Evolutionary conservation across 2,888 invertebrate genomes (phyloP), one percentile per base, ranked within the genome.

Genomic region (Falcaria lacertinaria): DNA sequence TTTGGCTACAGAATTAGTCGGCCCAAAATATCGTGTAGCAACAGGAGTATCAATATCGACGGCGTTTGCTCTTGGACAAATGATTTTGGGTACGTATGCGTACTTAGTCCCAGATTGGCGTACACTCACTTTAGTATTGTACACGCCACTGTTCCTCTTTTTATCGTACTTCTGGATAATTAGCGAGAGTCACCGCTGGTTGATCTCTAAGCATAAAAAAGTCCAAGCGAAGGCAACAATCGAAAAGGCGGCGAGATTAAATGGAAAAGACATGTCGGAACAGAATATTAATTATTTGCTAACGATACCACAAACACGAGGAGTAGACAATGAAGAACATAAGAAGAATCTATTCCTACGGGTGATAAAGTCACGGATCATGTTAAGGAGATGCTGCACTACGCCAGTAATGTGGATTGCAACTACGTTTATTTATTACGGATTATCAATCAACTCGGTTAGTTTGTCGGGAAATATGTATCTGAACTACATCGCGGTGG

Each of bases 371-470:
- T 92, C 92, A 0, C 83, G 81, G 2, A 80, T 87, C 33, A 75
- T 94, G 45, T 66, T 92, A 13, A 74, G 91, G 13, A 84, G 93
- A 50, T 85, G 93, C 58, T 72, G 91, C 34, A 93, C 92, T 33
- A 94, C 94, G 45, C 94, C 93, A 11, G 87, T 94, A 47, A 93
- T 94, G 79, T 94, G 94, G 94, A 90, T 94, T n/a, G 91, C 94
- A 0, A 92, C 92, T 57, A 92, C 93, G 0, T 91, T 95, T 50
- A 92, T 95, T 8, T 95, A 94, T 70, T 95, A 94, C 60, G 95
- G 95, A 0, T 74, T 95, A 15, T 93, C 93, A 0, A 82, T 95
- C 33, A 94, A 94, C 72, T 92, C 95, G 0, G 94, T 94, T 2
- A 88, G 92, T 0, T 77, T 95, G 38, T 90, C 91, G 22, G 94